Evolutionary conservation across 2,113 vertebrate species (phyloP), one percentile per base, ranked within the genome.

Genomic region (Hucho hucho): DNA sequence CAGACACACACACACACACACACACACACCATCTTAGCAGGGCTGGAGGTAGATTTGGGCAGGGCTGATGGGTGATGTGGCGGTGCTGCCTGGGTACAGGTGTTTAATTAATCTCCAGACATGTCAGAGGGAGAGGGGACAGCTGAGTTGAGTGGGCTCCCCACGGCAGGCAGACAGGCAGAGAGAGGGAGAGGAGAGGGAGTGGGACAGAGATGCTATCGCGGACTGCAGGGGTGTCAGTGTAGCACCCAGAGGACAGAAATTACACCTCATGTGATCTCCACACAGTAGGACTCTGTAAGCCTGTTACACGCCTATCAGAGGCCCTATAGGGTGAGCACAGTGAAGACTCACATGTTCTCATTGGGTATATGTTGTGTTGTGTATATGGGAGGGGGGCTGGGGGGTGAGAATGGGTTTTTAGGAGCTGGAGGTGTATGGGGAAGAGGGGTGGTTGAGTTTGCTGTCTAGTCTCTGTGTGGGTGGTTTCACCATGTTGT

Each of bases 91-190:
- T 88, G 84, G 81, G 81, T 88, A 81, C 81, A 84, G 78, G 73
- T 61, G 63, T 88, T 91, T 91, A 91, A 93, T 93, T 91, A 91
- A 91, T 90, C 87, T 89, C 89, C 81, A 87, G 87, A 88, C 79
- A 88, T 77, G 85, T 86, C 78, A 63, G 64, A 69, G 74, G 63
- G 43, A 22, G 59, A 64, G 74, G 28, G 75, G 26, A 29, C 69
- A 56, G 49, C 22, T 53, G 46, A 65, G 3, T 18, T 53, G 46
- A 65, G 24, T 53, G 47, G 47, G 25, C 47, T 58, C 18, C 69
- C 43, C 69, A 56, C 24, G n/a, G 49, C 69, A 58, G 49, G 49
- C 66, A 58, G 59, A 64, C 14, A 53, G 69, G n/a, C 12, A 70
- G 47, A 56, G 9, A 86, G 72, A 85, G 78, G 72, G 24, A 37